phyloP scores from a whole-genome alignment of 2,113 vertebrate species.

The Paramormyrops kingsleyae region DNA sequence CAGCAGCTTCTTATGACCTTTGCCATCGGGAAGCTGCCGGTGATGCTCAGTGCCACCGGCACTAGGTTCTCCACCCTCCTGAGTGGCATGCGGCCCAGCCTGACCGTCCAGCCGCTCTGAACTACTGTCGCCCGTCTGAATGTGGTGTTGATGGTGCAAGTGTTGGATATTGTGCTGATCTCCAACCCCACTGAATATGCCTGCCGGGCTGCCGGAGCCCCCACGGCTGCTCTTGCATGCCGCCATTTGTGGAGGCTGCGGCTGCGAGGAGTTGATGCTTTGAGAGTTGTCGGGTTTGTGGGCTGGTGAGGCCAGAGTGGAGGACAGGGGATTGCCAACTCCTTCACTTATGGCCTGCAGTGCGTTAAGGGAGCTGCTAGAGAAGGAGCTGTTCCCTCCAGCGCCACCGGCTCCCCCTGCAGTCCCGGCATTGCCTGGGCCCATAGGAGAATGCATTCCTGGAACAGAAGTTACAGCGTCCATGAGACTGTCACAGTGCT shows the following conservation, averaged over 20 bases:
- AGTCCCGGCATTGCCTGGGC: constrained; percentile 64
- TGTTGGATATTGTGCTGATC: constrained; percentile 26
- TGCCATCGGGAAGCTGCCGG: constrained; percentile 70
- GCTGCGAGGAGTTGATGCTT: constrained; percentile 63
- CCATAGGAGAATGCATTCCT: constrained; percentile 91
- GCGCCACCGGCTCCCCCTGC: constrained; percentile 38
- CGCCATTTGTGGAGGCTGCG: constrained; percentile 30
- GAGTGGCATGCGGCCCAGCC: constrained; percentile 52
- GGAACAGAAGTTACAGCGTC: constrained; percentile 20
- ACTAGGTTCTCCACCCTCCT: constrained; percentile 70
- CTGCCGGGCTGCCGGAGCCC: constrained; percentile 81
- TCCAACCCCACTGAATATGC: constrained; percentile 57
- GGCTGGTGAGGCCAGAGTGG: constrained; percentile 80
- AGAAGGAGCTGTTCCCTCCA: constrained; percentile 70
- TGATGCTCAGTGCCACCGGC: constrained; percentile 60
- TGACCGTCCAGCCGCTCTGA: constrained; percentile 78
- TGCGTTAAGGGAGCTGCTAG: constrained; percentile 93
- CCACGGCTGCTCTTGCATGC: constrained; percentile 63
- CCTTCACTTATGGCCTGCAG: constrained; percentile 97
- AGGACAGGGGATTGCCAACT: constrained; percentile 83
- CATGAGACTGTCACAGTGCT: not conserved
- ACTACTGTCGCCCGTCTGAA: constrained; percentile 73
- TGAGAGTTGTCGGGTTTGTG: constrained; percentile 83
- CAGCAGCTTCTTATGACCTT: constrained; percentile 88
- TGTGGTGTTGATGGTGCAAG: constrained; percentile 47